Conservation (phyloP, 2,797 vertebrate genomes). For the Hippoglossus hippoglossus region DNA sequence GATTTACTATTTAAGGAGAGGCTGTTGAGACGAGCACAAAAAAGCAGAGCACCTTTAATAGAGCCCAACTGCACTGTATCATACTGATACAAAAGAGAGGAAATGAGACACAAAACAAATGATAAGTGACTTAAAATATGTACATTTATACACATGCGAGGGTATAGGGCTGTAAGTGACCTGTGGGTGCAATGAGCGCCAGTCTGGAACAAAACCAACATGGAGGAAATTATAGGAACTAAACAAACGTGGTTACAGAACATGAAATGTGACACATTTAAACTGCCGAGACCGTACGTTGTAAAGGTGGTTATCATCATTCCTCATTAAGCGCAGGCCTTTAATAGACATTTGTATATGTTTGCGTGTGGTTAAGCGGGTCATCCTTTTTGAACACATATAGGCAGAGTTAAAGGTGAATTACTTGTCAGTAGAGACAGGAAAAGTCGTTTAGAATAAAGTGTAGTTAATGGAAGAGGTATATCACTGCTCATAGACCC, state of each 20-base stretch:
- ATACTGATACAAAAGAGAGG: slow-evolving; percentile 60
- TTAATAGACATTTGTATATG: slow-evolving; percentile 23
- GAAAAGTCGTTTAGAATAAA: slow-evolving; percentile 18
- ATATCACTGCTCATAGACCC: slow-evolving; percentile 36
- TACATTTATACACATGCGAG: slow-evolving; percentile 84
- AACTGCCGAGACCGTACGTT: slow-evolving; percentile 24
- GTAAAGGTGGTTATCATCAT: background rate
- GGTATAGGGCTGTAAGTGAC: slow-evolving; percentile 58
- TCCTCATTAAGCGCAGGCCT: slow-evolving; percentile 10
- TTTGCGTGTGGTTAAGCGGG: slow-evolving; percentile 36
- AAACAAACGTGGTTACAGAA: slow-evolving; percentile 47
- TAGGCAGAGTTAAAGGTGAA: slow-evolving; percentile 15
- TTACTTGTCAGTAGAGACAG: slow-evolving; percentile 22
- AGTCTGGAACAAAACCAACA: slow-evolving; percentile 58
- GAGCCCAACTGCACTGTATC: slow-evolving; percentile 56
- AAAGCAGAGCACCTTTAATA: slow-evolving; percentile 58
- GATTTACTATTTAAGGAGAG: slow-evolving; percentile 28
- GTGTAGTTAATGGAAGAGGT: slow-evolving; percentile 33
- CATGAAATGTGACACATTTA: slow-evolving; percentile 48
- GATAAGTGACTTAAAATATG: slow-evolving; percentile 76
- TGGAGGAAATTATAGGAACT: slow-evolving; percentile 36
- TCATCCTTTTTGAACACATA: slow-evolving; percentile 24
- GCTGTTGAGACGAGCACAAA: slow-evolving; percentile 36
- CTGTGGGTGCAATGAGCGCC: slow-evolving; percentile 52
- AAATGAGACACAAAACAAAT: slow-evolving; percentile 71